phyloP scores from a whole-genome alignment of 1,140 invertebrate species.

The Ostrea denselamellosa region DNA sequence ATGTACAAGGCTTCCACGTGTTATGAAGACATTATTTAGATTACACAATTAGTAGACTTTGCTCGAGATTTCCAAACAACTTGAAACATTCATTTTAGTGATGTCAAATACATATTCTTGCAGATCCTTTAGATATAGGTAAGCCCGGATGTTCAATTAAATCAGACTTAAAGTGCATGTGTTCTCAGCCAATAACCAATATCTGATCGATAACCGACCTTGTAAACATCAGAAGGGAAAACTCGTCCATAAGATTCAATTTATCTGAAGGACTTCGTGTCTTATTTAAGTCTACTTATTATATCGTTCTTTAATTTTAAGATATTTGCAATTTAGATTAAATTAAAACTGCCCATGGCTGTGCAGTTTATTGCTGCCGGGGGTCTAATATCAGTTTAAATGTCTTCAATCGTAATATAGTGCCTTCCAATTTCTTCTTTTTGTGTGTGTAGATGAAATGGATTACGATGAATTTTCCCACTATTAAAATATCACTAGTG shows the following conservation, averaged over 20 bases:
- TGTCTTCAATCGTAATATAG: too few relatives aligned
- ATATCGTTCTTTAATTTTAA: background rate
- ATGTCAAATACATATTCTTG: background rate
- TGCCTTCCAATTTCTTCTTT: too few relatives aligned
- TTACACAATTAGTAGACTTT: too few relatives aligned
- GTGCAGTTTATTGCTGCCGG: background rate
- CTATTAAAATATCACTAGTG: too few relatives aligned
- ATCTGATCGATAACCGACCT: too few relatives aligned
- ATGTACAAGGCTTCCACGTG: too few relatives aligned
- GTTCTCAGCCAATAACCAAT: background rate
- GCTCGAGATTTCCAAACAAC: too few relatives aligned
- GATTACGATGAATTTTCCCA: too few relatives aligned
- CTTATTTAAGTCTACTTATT: background rate
- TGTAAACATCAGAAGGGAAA: background rate
- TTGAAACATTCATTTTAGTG: background rate
- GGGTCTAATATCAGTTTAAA: background rate
- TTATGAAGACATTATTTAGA: too few relatives aligned
- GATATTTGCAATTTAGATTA: background rate
- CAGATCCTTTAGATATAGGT: background rate
- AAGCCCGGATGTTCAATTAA: background rate
- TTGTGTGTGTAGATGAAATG: too few relatives aligned
- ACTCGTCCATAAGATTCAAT: background rate
- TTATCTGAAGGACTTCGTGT: background rate
- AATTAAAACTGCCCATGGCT: background rate
- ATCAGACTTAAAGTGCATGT: background rate